These are phyloP conservation scores for Sorex fumeus DNA, from an alignment of 2,113 vertebrate species.

Conservation along the genomic window DNA sequence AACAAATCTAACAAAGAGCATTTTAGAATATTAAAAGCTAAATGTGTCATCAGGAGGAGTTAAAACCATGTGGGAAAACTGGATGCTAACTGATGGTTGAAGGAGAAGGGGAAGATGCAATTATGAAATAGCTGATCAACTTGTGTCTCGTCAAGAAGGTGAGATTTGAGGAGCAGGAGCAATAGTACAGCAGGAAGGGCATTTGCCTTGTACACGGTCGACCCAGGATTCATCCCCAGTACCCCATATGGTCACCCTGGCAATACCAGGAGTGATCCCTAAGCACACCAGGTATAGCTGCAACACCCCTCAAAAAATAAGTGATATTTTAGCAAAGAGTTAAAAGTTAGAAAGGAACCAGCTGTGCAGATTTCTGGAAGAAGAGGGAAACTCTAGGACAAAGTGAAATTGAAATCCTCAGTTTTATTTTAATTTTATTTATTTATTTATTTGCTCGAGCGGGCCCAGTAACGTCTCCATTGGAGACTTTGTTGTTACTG, in stretches of 20 bases:
- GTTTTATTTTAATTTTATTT: no score
- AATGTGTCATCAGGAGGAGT: not conserved
- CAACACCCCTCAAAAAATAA: not conserved
- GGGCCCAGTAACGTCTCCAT: no score
- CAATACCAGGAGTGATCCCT: no score
- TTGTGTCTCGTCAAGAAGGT: not conserved
- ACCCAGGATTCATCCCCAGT: no score
- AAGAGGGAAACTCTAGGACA: not conserved
- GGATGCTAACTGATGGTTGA: not conserved
- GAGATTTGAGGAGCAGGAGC: not conserved
- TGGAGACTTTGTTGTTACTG: no score
- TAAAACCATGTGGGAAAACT: not conserved
- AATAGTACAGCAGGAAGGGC: no score
- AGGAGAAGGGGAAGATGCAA: not conserved
- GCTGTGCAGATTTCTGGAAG: not conserved
- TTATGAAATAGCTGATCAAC: not conserved
- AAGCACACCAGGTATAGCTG: no score
- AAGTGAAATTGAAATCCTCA: not conserved
- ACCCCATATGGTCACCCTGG: no score
- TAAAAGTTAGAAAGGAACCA: not conserved
- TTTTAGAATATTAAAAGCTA: not conserved
- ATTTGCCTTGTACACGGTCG: no score
- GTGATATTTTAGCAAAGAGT: conserved; percentile 1
- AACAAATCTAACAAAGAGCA: not conserved
- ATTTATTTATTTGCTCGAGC: no score